Evolutionary conservation across 1,140 invertebrate species (phyloP), one percentile per base, ranked within the genome.

Genomic region (Drosophila tristis): DNA sequence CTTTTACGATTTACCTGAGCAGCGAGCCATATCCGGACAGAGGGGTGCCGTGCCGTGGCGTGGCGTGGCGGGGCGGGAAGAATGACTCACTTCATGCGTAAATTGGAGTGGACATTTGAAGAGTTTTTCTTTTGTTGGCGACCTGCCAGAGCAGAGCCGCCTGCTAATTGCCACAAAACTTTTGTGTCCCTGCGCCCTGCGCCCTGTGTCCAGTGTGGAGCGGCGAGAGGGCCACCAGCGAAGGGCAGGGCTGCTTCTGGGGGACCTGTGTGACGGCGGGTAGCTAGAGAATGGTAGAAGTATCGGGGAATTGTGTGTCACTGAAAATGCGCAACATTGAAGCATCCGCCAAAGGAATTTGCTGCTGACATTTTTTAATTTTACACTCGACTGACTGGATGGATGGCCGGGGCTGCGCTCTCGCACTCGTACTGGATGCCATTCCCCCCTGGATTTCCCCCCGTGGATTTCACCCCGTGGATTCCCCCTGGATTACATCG

Each of bases 341-440:
- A 86, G 82, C 77, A 67, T 64, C 74, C 78, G 72, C 82, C 84
- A 87, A 82, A 87, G 84, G 84, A 89, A 87, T 87, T 87, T 87
- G 61, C 84, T 89, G 80, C 74, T 80, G 82, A 86, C 84, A 86
- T 86, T 86, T 86, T 86, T 86, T 86, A 86, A 86, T 86, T 86
- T 86, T 86, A 86, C 82, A 86, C 82, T 87, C 82, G 84, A 86
- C 82, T 86, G 82, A 78, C 56, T 86, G 78, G 62, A 67, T 58
- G 61, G 61, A 47, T 47, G 13, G 13, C n/a, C 13, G n/a, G 50
- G 50, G 50, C 5, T 53, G 15, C 23, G 11, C 35, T 13, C 35
- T 13, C 35, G 35, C 2, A 5, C 11, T 39, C 35, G 35, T 4
- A 13, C 59, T 15, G 54, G 62, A 11, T 31, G 29, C n/a, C n/a